Conservation (phyloP, 2,888 invertebrate species). For the Nymphalis polychloros region DNA sequence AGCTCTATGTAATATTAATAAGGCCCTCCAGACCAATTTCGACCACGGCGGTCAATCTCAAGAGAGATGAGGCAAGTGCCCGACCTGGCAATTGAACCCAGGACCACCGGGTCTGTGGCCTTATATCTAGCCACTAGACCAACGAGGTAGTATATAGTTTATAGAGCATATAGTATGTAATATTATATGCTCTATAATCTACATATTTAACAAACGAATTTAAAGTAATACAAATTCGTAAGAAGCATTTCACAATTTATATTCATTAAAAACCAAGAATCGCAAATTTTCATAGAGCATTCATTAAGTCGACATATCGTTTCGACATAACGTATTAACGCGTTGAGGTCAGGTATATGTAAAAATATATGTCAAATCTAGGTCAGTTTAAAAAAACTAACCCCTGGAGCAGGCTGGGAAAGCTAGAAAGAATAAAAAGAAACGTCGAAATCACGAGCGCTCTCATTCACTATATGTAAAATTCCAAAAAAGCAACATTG, state of each 20-base stretch:
- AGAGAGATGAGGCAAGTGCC: too few species aligned
- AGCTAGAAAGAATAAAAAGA: slow-evolving; percentile 24
- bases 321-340: neutral
- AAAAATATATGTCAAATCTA: slow-evolving; percentile 27
- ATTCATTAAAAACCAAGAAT: slow-evolving; percentile 2
- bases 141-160: too few species aligned
- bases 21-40: too few species aligned
- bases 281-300: neutral
- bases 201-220: too few species aligned
- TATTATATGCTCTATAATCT: too few species aligned
- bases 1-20: too few species aligned
- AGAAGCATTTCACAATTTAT: neutral
- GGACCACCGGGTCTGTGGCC: too few species aligned
- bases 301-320: slow-evolving; percentile 10
- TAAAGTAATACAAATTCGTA: too few species aligned
- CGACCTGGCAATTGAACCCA: too few species aligned
- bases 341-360: slow-evolving; percentile 22
- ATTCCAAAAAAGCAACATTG: slow-evolving; percentile 25
- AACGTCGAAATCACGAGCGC: slow-evolving; percentile 24
- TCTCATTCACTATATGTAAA: slow-evolving; percentile 27
- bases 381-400: slow-evolving; percentile 30
- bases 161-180: too few species aligned
- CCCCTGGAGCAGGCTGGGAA: slow-evolving; percentile 22
- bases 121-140: too few species aligned
- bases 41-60: too few species aligned